These are phyloP conservation scores for Chelonoidis abingdonii DNA, from an alignment of 2,113 vertebrate species.

Conservation along the genomic window DNA sequence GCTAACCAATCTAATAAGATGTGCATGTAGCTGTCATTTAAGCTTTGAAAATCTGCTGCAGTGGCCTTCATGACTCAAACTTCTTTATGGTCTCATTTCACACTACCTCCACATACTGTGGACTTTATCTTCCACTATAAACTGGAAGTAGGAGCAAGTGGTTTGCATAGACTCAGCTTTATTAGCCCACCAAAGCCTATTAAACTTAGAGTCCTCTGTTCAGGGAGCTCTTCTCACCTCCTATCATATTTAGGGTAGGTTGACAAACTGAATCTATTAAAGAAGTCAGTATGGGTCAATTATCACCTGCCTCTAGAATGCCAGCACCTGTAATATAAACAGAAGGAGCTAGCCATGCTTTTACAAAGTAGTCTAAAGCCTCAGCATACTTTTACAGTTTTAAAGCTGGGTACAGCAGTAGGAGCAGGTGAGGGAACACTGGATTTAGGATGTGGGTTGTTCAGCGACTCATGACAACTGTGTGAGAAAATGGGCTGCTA, in stretches of 20 bases:
- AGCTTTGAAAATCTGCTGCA: not conserved
- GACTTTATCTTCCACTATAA: not conserved
- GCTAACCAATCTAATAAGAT: not conserved
- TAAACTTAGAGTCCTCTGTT: constrained; percentile 5
- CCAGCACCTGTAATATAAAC: constrained; percentile 47
- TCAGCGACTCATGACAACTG: not conserved
- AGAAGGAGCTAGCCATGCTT: not conserved
- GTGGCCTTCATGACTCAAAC: not conserved
- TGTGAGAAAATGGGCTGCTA: not conserved
- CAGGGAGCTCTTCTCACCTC: not conserved
- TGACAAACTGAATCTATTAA: constrained; percentile 44
- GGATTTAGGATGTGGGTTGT: not conserved
- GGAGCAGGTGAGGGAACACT: not conserved
- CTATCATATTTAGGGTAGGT: not conserved
- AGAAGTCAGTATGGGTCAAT: constrained; percentile 30
- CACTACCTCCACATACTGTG: not conserved
- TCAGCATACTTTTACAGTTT: constrained; percentile 25
- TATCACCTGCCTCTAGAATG: constrained; percentile 62
- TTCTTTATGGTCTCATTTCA: accelerated
- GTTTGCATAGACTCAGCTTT: not conserved
- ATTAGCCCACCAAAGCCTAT: not conserved
- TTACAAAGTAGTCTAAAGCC: constrained; percentile 15
- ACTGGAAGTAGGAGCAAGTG: not conserved
- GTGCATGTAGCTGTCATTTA: accelerated
- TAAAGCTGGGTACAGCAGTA: constrained; percentile 9